A percentile compares a stretch with the other conserved stretches of the same genome.
Evolutionary conservation across 2,888 invertebrate genomes (phyloP).

Genomic region (Nomada goodeniana): DNA sequence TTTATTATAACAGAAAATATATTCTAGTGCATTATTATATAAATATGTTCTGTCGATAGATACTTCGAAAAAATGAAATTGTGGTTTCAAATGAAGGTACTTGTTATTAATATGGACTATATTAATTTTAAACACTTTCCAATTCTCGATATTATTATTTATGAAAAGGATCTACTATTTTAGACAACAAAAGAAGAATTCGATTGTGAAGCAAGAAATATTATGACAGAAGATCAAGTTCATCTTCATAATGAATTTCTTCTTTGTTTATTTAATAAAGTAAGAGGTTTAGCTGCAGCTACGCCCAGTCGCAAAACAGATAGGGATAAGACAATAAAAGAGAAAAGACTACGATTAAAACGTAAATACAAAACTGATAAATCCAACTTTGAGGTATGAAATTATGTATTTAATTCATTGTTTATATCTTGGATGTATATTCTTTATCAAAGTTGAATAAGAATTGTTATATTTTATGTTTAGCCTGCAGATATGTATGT

Average conservation of each 20-base stretch:
- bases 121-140: constrained; percentile 15
- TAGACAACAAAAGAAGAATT: constrained; percentile 94
- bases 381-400: constrained; percentile 84
- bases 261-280: constrained; percentile 91
- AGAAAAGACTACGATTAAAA: constrained; percentile 81
- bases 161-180: constrained; percentile 73
- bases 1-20: constrained; percentile 1
- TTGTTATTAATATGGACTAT: constrained; percentile 14
- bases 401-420: neutral
- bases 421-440: neutral
- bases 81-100: constrained; percentile 88
- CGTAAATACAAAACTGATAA: constrained; percentile 84
- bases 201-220: constrained; percentile 90
- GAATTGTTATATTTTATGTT: constrained; percentile 8
- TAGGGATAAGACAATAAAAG: constrained; percentile 83
- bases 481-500: constrained; percentile 84
- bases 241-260: constrained; percentile 94
- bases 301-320: constrained; percentile 84
- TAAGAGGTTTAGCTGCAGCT: constrained; percentile 84
- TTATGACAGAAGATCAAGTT: constrained; percentile 90
- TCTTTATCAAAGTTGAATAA: neutral
- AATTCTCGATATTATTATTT: constrained; percentile 2
- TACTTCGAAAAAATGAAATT: constrained; percentile 91
- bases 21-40: neutral
- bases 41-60: constrained; percentile 65